Conservation (phyloP, 2,113 vertebrate species). For the Urocolius indicus region DNA sequence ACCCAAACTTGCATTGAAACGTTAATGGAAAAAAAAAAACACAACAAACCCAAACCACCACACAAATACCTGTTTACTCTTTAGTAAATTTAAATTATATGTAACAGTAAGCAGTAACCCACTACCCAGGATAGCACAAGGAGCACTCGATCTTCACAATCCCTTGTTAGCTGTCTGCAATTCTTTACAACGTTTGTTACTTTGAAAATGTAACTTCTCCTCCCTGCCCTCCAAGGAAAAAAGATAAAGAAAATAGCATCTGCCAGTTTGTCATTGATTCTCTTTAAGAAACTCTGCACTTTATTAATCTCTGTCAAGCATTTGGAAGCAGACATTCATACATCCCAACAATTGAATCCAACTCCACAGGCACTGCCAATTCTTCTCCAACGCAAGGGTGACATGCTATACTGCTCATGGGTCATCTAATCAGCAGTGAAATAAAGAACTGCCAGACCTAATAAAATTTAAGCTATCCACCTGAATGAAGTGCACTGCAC, state of each 20-base stretch:
- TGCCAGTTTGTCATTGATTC: conserved; percentile 36
- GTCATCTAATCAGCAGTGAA: conserved; percentile 61
- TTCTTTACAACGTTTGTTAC: neutral
- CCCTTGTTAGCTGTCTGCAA: neutral
- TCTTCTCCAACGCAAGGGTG: neutral
- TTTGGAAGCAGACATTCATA: conserved; percentile 30
- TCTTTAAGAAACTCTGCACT: conserved; percentile 36
- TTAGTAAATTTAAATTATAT: neutral
- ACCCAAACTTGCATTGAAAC: neutral
- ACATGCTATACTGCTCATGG: conserved; percentile 36
- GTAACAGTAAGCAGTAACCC: neutral
- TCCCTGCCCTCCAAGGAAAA: neutral
- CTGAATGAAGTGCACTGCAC: neutral
- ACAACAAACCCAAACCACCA: neutral
- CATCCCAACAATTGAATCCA: conserved; percentile 41
- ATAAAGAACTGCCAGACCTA: conserved; percentile 65
- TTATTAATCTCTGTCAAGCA: conserved; percentile 58
- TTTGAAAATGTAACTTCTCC: neutral
- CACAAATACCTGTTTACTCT: neutral
- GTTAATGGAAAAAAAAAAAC: neutral
- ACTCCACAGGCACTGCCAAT: conserved; percentile 2
- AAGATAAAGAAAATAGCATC: conserved; percentile 19
- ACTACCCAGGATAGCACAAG: neutral
- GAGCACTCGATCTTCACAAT: fast-evolving
- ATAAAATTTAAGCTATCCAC: conserved; percentile 36